phyloP scores from a whole-genome alignment of 2,797 vertebrate species.

The Chaunax sp. region DNA sequence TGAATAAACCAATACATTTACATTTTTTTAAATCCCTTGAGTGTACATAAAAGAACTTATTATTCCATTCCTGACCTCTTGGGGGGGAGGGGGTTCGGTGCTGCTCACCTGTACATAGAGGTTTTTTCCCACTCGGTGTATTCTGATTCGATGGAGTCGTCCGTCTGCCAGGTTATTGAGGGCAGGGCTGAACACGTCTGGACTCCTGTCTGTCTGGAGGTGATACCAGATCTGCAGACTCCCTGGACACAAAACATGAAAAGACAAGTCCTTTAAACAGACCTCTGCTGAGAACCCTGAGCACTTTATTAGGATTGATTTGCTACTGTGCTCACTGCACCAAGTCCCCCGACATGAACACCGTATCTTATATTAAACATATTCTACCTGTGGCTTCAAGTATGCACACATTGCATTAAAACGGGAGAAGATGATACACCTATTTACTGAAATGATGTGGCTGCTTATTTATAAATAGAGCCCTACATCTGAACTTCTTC shows the following conservation, averaged over 20 bases:
- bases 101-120: constrained; percentile 89
- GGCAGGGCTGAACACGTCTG: constrained; percentile 86
- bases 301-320: no score
- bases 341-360: no score
- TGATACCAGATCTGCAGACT: constrained; percentile 95
- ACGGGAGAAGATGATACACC: constrained; percentile 9
- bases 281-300: not conserved
- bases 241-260: constrained; percentile 82
- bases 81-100: no score
- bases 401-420: not conserved
- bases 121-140: constrained; percentile 89
- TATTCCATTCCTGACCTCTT: no score
- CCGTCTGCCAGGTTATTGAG: constrained; percentile 89
- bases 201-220: constrained; percentile 84
- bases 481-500: constrained; percentile 47
- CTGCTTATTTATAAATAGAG: constrained; percentile 46
- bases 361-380: no score
- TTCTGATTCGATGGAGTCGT: constrained; percentile 88
- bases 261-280: not conserved
- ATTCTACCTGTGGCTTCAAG: not conserved
- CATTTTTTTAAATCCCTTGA: no score
- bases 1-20: no score
- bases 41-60: no score
- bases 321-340: not conserved
- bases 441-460: constrained; percentile 1